phyloP scores from a whole-genome alignment of 1,140 invertebrate species.

The Anastrepha ludens region DNA sequence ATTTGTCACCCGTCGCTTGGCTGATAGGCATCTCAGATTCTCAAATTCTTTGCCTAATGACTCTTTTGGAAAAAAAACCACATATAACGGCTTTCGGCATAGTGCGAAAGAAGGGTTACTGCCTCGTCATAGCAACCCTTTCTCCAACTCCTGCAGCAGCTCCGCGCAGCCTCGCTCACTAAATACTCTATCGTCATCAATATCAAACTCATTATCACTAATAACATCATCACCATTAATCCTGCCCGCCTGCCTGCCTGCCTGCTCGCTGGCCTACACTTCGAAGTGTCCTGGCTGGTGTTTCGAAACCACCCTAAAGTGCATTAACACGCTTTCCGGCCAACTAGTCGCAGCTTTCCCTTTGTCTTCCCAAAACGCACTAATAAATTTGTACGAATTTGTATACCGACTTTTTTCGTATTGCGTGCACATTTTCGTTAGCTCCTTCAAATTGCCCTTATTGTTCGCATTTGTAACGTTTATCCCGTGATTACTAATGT shows the following conservation, averaged over 20 bases:
- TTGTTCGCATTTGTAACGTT: constrained; percentile 43
- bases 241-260: neutral
- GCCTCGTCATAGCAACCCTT: neutral
- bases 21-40: constrained; percentile 2
- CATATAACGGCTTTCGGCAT: neutral
- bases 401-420: neutral
- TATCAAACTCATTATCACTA: constrained; percentile 5
- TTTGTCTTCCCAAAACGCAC: neutral
- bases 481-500: constrained; percentile 44
- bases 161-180: neutral
- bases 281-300: neutral
- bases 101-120: neutral
- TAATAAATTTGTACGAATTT: constrained; percentile 32
- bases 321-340: neutral
- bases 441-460: constrained; percentile 19
- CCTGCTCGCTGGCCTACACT: neutral
- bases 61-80: neutral
- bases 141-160: neutral
- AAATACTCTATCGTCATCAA: neutral
- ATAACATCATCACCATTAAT: constrained; percentile 32
- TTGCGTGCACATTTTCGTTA: neutral
- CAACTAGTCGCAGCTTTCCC: neutral
- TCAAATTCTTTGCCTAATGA: neutral
- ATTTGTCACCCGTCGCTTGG: constrained; percentile 40
- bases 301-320: constrained; percentile 18